These are phyloP conservation scores for Bombylius major DNA, from an alignment of 2,888 invertebrate genomes.

Conservation along the genomic window DNA sequence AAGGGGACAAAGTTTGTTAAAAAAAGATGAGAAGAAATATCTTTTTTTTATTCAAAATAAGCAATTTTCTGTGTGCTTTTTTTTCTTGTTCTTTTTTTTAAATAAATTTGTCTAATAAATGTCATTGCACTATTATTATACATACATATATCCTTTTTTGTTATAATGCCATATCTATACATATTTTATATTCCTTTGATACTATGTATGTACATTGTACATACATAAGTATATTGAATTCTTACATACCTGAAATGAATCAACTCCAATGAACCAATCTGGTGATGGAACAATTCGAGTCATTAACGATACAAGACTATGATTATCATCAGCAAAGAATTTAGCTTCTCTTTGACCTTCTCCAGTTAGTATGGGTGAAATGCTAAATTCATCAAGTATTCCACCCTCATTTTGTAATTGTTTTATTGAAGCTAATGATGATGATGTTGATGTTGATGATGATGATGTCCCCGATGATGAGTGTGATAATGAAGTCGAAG, in stretches of 20 bases:
- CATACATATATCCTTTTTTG: too few species aligned
- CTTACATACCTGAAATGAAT: slow-evolving; percentile 50
- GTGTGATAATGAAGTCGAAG: slow-evolving; percentile 9
- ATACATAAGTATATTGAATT: too few species aligned
- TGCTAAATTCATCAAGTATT: slow-evolving; percentile 71
- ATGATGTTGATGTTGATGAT: slow-evolving; percentile 5
- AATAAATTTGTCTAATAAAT: too few species aligned
- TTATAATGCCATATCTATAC: too few species aligned
- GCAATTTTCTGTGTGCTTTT: too few species aligned
- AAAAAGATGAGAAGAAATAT: too few species aligned
- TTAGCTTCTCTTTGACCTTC: slow-evolving; percentile 66
- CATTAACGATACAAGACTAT: slow-evolving; percentile 81
- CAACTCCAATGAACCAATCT: slow-evolving; percentile 90
- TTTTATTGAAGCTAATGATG: slow-evolving; percentile 40
- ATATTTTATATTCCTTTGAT: too few species aligned
- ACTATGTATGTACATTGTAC: too few species aligned
- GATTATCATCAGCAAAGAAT: slow-evolving; percentile 84
- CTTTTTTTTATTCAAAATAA: too few species aligned
- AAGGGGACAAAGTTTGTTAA: too few species aligned
- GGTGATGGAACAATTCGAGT: slow-evolving; percentile 85
- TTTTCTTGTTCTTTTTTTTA: too few species aligned
- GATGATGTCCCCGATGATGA: slow-evolving; percentile 6
- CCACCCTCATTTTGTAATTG: slow-evolving; percentile 49
- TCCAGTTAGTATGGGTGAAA: slow-evolving; percentile 61
- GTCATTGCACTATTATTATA: too few species aligned